Conservation (phyloP, 2,888 invertebrate genomes). For the Agonopterix subpropinquella region DNA sequence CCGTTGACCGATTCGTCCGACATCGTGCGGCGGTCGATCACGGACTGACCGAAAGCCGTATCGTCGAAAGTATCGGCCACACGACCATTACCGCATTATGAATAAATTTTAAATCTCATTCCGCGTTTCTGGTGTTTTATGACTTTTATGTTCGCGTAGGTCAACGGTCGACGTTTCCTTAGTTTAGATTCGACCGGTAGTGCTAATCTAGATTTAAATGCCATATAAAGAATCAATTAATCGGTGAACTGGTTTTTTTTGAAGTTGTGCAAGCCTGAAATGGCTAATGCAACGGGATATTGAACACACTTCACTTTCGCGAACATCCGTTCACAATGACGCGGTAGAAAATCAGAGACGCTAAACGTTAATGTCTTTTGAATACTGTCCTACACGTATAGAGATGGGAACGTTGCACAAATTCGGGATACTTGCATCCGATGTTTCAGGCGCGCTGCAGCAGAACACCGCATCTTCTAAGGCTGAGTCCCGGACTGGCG, state of each 20-base stretch:
- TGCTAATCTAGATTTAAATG: no score
- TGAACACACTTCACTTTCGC: no score
- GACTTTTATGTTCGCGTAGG: no score
- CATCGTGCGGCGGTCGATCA: slow-evolving; percentile 28
- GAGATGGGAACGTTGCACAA: neutral
- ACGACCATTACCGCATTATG: slow-evolving; percentile 18
- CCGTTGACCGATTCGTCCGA: slow-evolving; percentile 20
- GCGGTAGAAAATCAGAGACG: no score
- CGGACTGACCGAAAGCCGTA: slow-evolving; percentile 28
- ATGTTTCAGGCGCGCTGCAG: slow-evolving; percentile 48
- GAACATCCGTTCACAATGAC: no score
- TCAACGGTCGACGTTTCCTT: no score
- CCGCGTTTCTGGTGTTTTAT: no score
- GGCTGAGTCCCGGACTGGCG: slow-evolving; percentile 23
- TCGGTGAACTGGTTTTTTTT: no score
- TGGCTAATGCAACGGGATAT: no score
- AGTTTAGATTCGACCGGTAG: no score
- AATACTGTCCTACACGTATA: neutral
- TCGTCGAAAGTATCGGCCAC: slow-evolving; percentile 32
- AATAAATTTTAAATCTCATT: slow-evolving; percentile 26
- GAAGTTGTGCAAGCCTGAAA: no score
- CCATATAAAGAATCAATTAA: no score
- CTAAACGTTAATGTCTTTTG: neutral
- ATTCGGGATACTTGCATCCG: slow-evolving; percentile 61
- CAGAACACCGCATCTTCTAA: slow-evolving; percentile 55